Evolutionary conservation across 2,888 invertebrate species (phyloP).

Genomic region (Phengaris arion): DNA sequence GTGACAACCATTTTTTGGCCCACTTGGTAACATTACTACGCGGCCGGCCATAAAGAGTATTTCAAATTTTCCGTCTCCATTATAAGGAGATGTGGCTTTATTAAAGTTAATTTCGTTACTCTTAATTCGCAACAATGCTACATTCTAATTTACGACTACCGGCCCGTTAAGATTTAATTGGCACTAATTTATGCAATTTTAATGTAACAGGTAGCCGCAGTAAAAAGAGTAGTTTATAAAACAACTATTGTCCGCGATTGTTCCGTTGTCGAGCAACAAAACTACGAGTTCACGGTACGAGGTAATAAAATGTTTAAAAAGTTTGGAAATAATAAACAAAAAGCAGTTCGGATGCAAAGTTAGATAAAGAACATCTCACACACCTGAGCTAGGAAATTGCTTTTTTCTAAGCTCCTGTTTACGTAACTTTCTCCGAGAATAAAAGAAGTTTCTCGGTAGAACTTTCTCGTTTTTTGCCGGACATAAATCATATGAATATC

Average conservation of each 20-base stretch:
- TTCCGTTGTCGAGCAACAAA: slow-evolving; percentile 55
- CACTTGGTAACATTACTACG: slow-evolving; percentile 77
- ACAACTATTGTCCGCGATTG: slow-evolving; percentile 67
- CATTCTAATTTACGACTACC: slow-evolving; percentile 36
- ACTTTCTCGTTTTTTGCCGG: slow-evolving; percentile 68
- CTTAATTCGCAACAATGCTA: slow-evolving; percentile 3
- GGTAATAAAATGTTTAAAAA: slow-evolving; percentile 76
- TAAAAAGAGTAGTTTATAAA: slow-evolving; percentile 58
- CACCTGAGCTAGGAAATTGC: slow-evolving; percentile 80
- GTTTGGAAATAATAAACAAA: slow-evolving; percentile 77
- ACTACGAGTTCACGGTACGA: slow-evolving; percentile 62
- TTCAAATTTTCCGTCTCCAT: slow-evolving; percentile 78
- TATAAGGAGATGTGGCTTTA: slow-evolving; percentile 70
- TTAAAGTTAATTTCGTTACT: slow-evolving; percentile 40
- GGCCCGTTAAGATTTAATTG: slow-evolving; percentile 40
- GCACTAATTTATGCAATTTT: slow-evolving; percentile 43
- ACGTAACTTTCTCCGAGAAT: slow-evolving; percentile 76
- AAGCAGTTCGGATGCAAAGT: slow-evolving; percentile 77
- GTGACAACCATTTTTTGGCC: slow-evolving; percentile 80
- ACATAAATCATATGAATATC: slow-evolving; percentile 66
- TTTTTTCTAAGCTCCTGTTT: slow-evolving; percentile 78
- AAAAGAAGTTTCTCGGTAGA: slow-evolving; percentile 75
- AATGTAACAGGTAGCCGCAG: slow-evolving; percentile 61
- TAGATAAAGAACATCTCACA: slow-evolving; percentile 80
- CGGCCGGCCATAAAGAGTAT: slow-evolving; percentile 70